These are phyloP conservation scores for Brachyhypopomus occidentalis DNA, from an alignment of 2,113 vertebrate genomes.

Conservation along the genomic window DNA sequence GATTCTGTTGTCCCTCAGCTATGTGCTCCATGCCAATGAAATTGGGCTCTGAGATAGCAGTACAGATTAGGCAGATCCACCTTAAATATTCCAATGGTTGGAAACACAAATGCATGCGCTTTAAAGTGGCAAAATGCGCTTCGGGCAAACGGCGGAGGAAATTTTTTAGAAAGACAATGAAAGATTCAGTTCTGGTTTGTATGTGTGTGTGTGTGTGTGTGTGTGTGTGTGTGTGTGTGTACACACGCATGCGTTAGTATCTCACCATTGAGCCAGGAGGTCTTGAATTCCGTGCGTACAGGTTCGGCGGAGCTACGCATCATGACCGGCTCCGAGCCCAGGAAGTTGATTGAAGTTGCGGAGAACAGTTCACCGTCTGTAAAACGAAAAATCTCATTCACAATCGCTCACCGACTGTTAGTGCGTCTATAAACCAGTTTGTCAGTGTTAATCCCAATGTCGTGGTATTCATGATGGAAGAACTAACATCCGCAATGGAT, in stretches of 20 bases:
- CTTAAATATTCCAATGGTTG: too few relatives aligned
- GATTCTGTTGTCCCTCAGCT: conserved; percentile 66
- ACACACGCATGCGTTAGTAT: not conserved
- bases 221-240: not conserved
- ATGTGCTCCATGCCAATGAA: conserved; percentile 79
- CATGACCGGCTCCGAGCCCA: conserved; percentile 75
- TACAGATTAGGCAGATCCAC: not conserved
- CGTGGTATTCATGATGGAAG: too few relatives aligned
- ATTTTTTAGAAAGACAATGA: too few relatives aligned
- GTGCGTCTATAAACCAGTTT: too few relatives aligned
- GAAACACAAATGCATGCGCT: too few relatives aligned
- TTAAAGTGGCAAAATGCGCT: too few relatives aligned
- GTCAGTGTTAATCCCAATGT: too few relatives aligned
- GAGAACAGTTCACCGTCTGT: conserved; percentile 77
- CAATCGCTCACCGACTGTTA: not conserved
- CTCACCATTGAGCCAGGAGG: conserved; percentile 76
- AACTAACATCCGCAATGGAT: too few relatives aligned
- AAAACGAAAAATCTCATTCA: not conserved
- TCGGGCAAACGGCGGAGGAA: too few relatives aligned
- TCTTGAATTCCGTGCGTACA: conserved; percentile 76
- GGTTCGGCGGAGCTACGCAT: conserved; percentile 63
- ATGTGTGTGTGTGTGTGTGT: conserved; percentile 3
- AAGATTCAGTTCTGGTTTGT: not conserved
- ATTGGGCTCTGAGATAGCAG: conserved; percentile 74
- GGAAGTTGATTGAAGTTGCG: conserved; percentile 81